phyloP scores from a whole-genome alignment of 2,888 invertebrate species.

The Icerya purchasi region DNA sequence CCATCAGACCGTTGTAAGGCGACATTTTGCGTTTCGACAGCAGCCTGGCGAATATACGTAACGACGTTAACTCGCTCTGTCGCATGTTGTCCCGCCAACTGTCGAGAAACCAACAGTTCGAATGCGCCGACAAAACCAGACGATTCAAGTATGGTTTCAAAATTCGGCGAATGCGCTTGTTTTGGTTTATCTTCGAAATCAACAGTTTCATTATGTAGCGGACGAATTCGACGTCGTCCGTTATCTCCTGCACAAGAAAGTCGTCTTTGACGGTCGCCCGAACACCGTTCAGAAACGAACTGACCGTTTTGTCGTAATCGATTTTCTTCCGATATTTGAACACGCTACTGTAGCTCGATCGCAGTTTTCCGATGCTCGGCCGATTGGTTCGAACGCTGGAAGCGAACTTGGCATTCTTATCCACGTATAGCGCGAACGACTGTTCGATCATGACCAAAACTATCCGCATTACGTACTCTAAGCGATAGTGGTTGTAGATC shows the following conservation, averaged over 20 bases:
- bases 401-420: background rate
- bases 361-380: background rate
- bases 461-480: background rate
- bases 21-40: constrained; percentile 31
- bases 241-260: background rate
- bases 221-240: background rate
- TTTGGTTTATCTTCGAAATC: background rate
- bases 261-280: background rate
- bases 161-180: background rate
- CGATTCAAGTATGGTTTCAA: constrained; percentile 34
- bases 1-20: constrained; percentile 37
- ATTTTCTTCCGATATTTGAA: background rate
- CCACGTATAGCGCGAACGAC: background rate
- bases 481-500: background rate
- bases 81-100: constrained; percentile 34
- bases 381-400: background rate
- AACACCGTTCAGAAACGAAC: background rate
- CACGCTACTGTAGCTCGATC: background rate
- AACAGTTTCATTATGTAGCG: background rate
- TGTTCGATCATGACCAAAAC: background rate
- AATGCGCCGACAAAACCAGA: constrained; percentile 36
- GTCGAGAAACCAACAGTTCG: constrained; percentile 43
- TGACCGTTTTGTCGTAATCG: too few species aligned
- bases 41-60: constrained; percentile 35
- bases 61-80: constrained; percentile 34